These are phyloP conservation scores for Ephestia elutella DNA, from an alignment of 1,140 invertebrate species.

Conservation along the genomic window DNA sequence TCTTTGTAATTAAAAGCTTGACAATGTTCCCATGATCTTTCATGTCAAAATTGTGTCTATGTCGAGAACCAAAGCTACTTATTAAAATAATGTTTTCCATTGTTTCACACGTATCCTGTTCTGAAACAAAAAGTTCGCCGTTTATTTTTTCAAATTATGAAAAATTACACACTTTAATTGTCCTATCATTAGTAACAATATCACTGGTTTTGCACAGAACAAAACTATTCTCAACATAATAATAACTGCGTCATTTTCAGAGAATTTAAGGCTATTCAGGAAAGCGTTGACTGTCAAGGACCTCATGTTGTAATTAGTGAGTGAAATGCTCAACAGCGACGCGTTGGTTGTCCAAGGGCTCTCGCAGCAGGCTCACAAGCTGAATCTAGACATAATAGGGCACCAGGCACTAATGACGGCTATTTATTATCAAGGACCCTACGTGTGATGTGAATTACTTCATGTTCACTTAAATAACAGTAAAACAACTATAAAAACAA, in stretches of 20 bases:
- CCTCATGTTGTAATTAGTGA: slow-evolving; percentile 35
- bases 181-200: too few species aligned
- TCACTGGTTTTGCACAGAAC: too few species aligned
- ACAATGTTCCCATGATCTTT: slow-evolving; percentile 9
- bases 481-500: slow-evolving; percentile 1
- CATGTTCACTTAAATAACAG: neutral
- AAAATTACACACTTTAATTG: too few species aligned
- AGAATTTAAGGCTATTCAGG: neutral
- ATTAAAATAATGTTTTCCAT: slow-evolving; percentile 5
- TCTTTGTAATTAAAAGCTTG: slow-evolving; percentile 32
- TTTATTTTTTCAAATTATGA: too few species aligned
- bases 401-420: slow-evolving; percentile 35
- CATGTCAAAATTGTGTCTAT: slow-evolving; percentile 6
- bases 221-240: neutral
- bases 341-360: slow-evolving; percentile 23
- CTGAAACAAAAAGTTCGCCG: too few species aligned
- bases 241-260: neutral
- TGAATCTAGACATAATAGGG: neutral
- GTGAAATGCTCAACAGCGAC: slow-evolving; percentile 32
- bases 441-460: neutral
- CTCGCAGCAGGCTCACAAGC: slow-evolving; percentile 10
- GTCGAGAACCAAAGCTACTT: neutral
- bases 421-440: slow-evolving; percentile 35
- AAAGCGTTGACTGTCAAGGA: neutral
- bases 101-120: neutral